Evolutionary conservation across 2,113 vertebrate species (phyloP).

Genomic region (Sinocyclocheilus rhinocerous): DNA sequence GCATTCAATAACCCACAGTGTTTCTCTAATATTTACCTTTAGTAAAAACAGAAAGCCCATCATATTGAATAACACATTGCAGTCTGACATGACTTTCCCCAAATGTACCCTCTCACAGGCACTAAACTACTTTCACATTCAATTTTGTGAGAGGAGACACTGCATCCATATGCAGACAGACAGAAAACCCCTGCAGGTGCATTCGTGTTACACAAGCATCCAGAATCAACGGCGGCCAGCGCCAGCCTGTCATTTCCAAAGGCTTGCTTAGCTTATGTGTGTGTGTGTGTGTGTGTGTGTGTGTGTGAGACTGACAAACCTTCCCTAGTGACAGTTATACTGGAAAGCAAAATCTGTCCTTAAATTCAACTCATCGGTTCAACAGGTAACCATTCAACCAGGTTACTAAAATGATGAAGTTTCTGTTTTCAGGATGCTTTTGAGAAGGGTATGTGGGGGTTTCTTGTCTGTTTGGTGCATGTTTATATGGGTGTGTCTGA

Average conservation of each 20-base stretch:
- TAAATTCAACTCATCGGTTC: neutral
- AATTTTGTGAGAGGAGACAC: neutral
- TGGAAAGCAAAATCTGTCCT: neutral
- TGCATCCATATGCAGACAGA: constrained; percentile 42
- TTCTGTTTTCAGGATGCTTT: neutral
- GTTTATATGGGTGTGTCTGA: constrained; percentile 29
- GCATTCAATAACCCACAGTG: neutral
- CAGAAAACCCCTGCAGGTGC: constrained; percentile 50
- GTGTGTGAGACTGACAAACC: neutral
- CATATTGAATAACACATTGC: neutral
- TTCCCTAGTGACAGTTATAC: neutral
- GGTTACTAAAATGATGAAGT: neutral
- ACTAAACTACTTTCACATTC: constrained; percentile 5
- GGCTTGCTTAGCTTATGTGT: constrained; percentile 8
- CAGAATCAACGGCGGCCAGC: constrained; percentile 46
- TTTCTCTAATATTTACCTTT: neutral
- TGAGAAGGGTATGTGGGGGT: constrained; percentile 40
- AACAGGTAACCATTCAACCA: neutral
- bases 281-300: neutral
- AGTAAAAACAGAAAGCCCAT: neutral
- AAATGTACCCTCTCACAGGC: constrained; percentile 18
- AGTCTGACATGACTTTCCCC: neutral
- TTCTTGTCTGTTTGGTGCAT: constrained; percentile 9
- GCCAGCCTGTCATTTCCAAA: constrained; percentile 29
- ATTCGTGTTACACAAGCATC: constrained; percentile 50